Evolutionary conservation across 2,113 vertebrate genomes (phyloP).

Genomic region (Ageneiosus marmoratus): DNA sequence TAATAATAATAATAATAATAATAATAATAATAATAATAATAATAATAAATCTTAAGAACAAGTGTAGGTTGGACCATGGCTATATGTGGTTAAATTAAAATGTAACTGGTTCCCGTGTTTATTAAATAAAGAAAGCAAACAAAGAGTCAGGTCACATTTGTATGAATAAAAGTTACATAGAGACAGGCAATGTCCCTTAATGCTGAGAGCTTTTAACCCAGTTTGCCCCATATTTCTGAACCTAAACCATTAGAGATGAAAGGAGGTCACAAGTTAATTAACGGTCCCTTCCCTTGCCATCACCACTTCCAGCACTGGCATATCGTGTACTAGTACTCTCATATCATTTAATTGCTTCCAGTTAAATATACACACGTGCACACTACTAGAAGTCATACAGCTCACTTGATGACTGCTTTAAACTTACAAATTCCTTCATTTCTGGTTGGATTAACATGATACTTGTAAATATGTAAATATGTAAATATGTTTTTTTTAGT

Average conservation of each 20-base stretch:
- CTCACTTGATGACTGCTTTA: neutral
- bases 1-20: no score
- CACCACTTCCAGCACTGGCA: constrained; percentile 64
- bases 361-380: constrained; percentile 53
- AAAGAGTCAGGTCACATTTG: constrained; percentile 14
- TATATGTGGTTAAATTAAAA: neutral
- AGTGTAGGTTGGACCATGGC: neutral
- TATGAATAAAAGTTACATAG: constrained; percentile 41
- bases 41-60: neutral
- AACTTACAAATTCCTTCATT: neutral
- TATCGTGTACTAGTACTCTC: constrained; percentile 54
- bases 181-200: constrained; percentile 39
- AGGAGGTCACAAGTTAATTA: constrained; percentile 70
- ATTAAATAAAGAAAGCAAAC: constrained; percentile 5
- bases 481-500: neutral
- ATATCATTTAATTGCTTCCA: constrained; percentile 66
- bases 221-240: constrained; percentile 45
- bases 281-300: constrained; percentile 61
- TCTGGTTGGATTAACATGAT: neutral
- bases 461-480: neutral
- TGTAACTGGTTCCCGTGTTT: neutral
- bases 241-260: constrained; percentile 64
- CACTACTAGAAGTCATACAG: neutral
- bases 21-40: no score
- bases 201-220: constrained; percentile 48